Percentiles rank a stretch among this genome's conserved stretches.
Evolutionary conservation across 2,888 invertebrate species (phyloP).

Genomic region (Melolontha melolontha): DNA sequence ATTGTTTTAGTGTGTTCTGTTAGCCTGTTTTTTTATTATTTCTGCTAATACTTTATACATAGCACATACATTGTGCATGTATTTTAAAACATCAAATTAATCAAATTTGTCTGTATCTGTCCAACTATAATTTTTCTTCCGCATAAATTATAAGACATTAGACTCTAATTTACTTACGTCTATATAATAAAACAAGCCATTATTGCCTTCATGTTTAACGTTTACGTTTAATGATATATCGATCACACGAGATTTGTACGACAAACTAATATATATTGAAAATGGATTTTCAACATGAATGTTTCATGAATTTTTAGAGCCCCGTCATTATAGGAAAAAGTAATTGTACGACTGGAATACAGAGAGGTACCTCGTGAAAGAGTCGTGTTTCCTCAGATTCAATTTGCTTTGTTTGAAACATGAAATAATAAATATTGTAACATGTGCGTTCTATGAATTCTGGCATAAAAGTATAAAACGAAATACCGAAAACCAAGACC

Average conservation of each 20-base stretch:
- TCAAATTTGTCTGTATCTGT: too few relatives aligned
- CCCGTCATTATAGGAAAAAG: slow-evolving; percentile 1
- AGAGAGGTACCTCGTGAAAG: not conserved
- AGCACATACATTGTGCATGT: too few relatives aligned
- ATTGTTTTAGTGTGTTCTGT: too few relatives aligned
- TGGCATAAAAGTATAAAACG: slow-evolving; percentile 33
- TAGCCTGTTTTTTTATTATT: too few relatives aligned
- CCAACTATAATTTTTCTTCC: too few relatives aligned
- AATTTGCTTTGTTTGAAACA: slow-evolving; percentile 40
- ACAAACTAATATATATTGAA: not conserved
- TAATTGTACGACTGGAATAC: slow-evolving; percentile 20
- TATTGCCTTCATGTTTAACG: slow-evolving; percentile 11
- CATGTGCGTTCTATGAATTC: slow-evolving; percentile 42
- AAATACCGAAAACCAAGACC: slow-evolving; percentile 21
- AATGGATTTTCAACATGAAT: slow-evolving; percentile 15
- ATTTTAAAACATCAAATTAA: too few relatives aligned
- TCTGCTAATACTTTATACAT: too few relatives aligned
- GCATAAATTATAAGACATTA: too few relatives aligned
- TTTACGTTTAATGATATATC: slow-evolving; percentile 16
- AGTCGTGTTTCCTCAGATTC: slow-evolving; percentile 28
- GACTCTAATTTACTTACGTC: too few relatives aligned
- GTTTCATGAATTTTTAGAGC: slow-evolving; percentile 3
- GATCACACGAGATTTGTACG: slow-evolving; percentile 15
- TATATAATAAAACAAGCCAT: not conserved
- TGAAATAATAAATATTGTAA: slow-evolving; percentile 43